Conservation (phyloP, 2,888 invertebrate species). For the Noctua fimbriata region DNA sequence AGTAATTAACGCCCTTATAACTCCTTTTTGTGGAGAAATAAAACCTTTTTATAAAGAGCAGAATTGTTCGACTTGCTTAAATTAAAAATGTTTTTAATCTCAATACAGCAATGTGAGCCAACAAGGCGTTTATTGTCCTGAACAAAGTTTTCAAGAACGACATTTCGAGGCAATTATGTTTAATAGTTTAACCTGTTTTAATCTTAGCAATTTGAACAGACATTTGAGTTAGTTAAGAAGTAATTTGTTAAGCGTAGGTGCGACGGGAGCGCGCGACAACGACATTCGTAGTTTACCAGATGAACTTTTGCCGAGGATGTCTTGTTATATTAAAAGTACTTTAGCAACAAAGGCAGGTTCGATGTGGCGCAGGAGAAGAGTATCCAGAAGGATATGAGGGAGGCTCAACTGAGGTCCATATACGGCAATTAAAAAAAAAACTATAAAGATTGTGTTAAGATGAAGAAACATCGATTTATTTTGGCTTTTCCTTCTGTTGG, state of each 20-base stretch:
- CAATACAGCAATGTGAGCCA: slow-evolving; percentile 12
- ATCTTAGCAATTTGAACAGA: slow-evolving; percentile 53
- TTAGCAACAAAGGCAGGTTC: neutral
- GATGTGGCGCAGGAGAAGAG: too few species aligned
- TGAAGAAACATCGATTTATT: neutral
- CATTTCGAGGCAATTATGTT: slow-evolving; percentile 44
- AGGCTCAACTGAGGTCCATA: too few species aligned
- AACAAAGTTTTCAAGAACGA: slow-evolving; percentile 43
- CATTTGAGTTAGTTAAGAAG: slow-evolving; percentile 50
- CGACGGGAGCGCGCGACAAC: slow-evolving; percentile 27
- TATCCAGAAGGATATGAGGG: neutral
- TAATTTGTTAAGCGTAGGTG: slow-evolving; percentile 48
- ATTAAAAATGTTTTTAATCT: slow-evolving; percentile 25
- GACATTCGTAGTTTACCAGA: slow-evolving; percentile 8
- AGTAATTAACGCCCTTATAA: slow-evolving; percentile 67
- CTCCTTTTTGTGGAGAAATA: slow-evolving; percentile 59
- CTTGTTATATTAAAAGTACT: slow-evolving; percentile 10
- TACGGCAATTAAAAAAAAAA: neutral
- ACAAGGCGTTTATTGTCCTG: slow-evolving; percentile 28
- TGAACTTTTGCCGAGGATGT: slow-evolving; percentile 28
- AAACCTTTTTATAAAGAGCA: slow-evolving; percentile 34
- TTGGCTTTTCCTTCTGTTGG: neutral
- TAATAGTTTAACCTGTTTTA: slow-evolving; percentile 58
- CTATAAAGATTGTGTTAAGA: neutral
- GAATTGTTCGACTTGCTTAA: slow-evolving; percentile 27